phyloP scores from a whole-genome alignment of 2,888 invertebrate species.

The Fragum fragum region DNA sequence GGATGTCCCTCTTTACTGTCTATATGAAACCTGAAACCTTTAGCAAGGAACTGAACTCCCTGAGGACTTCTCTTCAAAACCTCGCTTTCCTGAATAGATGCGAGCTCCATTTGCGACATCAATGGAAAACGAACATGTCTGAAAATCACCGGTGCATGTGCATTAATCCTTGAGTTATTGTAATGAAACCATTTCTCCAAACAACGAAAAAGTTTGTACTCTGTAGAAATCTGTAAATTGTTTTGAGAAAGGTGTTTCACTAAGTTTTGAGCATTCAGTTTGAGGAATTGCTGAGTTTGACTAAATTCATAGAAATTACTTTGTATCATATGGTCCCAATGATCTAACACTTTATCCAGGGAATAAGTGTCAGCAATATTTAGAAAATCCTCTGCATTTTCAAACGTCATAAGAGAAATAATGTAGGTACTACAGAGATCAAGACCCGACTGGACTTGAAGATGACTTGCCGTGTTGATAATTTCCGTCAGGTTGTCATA shows the following conservation, averaged over 20 bases:
- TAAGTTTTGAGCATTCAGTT: slow-evolving; percentile 78
- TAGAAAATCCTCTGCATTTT: slow-evolving; percentile 85
- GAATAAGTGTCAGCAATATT: slow-evolving; percentile 85
- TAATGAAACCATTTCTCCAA: slow-evolving; percentile 82
- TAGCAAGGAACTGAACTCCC: slow-evolving; percentile 74
- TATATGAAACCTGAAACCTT: slow-evolving; percentile 80
- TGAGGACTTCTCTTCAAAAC: slow-evolving; percentile 77
- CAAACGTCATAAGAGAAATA: slow-evolving; percentile 84
- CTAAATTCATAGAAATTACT: slow-evolving; percentile 84
- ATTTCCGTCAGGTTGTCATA: slow-evolving; percentile 85
- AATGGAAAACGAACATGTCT: slow-evolving; percentile 83
- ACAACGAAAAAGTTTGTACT: slow-evolving; percentile 81
- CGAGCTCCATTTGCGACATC: slow-evolving; percentile 83
- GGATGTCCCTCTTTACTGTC: slow-evolving; percentile 82
- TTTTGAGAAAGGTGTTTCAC: slow-evolving; percentile 80
- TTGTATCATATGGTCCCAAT: slow-evolving; percentile 84
- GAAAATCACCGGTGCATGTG: slow-evolving; percentile 74
- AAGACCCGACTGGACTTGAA: slow-evolving; percentile 83
- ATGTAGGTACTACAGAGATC: slow-evolving; percentile 86
- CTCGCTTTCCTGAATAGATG: slow-evolving; percentile 77
- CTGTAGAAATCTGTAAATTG: slow-evolving; percentile 78
- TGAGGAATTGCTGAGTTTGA: slow-evolving; percentile 80
- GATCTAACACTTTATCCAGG: slow-evolving; percentile 79
- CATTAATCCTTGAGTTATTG: slow-evolving; percentile 72
- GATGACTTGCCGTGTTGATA: slow-evolving; percentile 85